A percentile compares a stretch with the other conserved stretches of the same genome.
phyloP scores from a whole-genome alignment of 2,797 vertebrate genomes.

The Rallus crepitans region DNA sequence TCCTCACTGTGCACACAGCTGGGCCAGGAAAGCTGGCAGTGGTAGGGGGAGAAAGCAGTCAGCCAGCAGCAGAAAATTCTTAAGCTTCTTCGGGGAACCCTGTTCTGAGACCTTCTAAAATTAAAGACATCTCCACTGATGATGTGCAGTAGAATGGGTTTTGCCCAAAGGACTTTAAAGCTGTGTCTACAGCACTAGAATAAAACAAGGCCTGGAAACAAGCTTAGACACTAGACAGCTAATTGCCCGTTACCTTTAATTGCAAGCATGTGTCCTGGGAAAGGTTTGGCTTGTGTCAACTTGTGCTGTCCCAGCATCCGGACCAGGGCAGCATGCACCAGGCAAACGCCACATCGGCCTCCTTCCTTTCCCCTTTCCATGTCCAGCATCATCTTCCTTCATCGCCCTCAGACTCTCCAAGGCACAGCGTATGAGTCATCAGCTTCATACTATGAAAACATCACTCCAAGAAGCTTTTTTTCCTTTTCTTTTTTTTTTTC shows the following conservation, averaged over 20 bases:
- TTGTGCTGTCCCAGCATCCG: not conserved
- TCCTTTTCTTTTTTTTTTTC: accelerated
- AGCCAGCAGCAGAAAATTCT: not conserved
- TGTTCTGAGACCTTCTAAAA: not conserved
- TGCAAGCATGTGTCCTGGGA: not conserved
- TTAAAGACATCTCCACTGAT: not conserved
- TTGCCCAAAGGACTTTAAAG: not conserved
- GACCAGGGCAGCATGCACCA: not conserved
- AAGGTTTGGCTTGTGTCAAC: not conserved
- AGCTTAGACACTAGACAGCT: not conserved
- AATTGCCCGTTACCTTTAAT: constrained; percentile 21
- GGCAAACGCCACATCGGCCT: not conserved
- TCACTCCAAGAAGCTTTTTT: not conserved
- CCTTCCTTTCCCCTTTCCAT: not conserved
- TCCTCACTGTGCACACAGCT: not conserved
- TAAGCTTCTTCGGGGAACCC: not conserved
- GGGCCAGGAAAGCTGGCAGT: not conserved
- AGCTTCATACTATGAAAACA: not conserved
- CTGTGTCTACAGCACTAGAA: not conserved
- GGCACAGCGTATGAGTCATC: accelerated
- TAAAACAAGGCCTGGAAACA: not conserved
- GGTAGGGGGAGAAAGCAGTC: not conserved
- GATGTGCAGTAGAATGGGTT: not conserved
- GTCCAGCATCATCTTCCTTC: not conserved
- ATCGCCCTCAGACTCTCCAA: not conserved